Percentiles rank a stretch among this genome's conserved stretches.
phyloP scores from a whole-genome alignment of 1,140 invertebrate genomes.

The Cataglyphis hispanica region DNA sequence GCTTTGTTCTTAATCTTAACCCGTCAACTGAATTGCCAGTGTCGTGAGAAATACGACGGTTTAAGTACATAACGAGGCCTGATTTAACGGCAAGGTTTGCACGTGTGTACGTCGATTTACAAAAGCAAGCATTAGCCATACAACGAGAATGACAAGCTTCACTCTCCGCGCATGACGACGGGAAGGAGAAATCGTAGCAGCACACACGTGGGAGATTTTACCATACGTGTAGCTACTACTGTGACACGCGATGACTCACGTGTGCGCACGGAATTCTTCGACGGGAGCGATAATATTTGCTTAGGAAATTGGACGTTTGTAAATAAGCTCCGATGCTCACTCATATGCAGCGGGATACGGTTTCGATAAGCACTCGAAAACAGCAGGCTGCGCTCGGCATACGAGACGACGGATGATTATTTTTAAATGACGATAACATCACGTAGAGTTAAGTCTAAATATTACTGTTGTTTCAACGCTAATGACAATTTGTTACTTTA shows the following conservation, averaged over 20 bases:
- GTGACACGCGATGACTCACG: conserved; percentile 58
- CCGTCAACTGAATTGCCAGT: conserved; percentile 7
- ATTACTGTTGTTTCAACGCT: not conserved
- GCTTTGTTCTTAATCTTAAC: conserved; percentile 25
- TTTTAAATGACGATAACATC: conserved; percentile 1
- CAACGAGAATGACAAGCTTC: conserved; percentile 64
- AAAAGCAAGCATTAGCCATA: conserved; percentile 56
- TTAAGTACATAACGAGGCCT: conserved; percentile 28
- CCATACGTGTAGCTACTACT: conserved; percentile 36
- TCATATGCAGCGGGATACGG: not conserved
- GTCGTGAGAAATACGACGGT: conserved; percentile 45
- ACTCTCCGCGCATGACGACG: conserved; percentile 50
- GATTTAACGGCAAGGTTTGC: not conserved
- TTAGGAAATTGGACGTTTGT: conserved; percentile 56
- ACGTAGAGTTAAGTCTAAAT: not conserved
- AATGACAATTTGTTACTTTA: not conserved
- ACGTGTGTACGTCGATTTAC: conserved; percentile 52
- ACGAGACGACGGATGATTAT: conserved; percentile 9
- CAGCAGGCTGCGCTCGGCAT: not conserved
- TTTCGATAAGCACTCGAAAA: conserved; percentile 51
- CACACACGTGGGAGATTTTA: conserved; percentile 63
- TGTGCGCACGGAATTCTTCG: conserved; percentile 49
- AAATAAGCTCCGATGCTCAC: conserved; percentile 13
- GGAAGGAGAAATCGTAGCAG: conserved; percentile 65
- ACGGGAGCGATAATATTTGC: conserved; percentile 50